These are phyloP conservation scores for Rhinatrema bivittatum DNA, from an alignment of 2,797 vertebrate species.

Conservation along the genomic window DNA sequence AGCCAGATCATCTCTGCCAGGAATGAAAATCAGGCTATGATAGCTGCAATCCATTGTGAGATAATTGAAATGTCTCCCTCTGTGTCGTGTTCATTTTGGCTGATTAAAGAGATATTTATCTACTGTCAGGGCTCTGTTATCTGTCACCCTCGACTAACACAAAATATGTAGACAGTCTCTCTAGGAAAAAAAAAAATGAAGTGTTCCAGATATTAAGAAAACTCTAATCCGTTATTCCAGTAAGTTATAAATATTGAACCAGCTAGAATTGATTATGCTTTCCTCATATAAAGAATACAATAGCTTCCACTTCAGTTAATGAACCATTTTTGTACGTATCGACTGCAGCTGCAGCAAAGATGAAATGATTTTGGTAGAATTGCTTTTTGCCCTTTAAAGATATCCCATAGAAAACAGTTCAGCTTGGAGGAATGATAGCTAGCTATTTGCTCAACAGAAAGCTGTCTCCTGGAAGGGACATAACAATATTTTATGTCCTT, in stretches of 20 bases:
- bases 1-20: conserved; percentile 65
- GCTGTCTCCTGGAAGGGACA: conserved; percentile 3
- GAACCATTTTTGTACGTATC: conserved; percentile 3
- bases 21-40: conserved; percentile 75
- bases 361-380: background rate
- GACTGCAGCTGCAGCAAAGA: background rate
- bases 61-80: conserved; percentile 97
- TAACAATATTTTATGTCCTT: conserved; percentile 15
- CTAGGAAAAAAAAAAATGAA: conserved; percentile 7
- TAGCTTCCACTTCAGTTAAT: background rate
- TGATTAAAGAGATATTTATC: conserved; percentile 84
- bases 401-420: conserved; percentile 3
- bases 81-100: conserved; percentile 79
- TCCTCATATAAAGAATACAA: background rate
- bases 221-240: conserved; percentile 10
- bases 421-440: conserved; percentile 2
- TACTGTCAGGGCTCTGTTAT: conserved; percentile 68
- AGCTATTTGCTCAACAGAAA: conserved; percentile 14
- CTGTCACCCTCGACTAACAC: conserved; percentile 34
- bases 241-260: conserved; percentile 18
- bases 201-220: conserved; percentile 37
- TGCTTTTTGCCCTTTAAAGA: conserved; percentile 1
- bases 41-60: conserved; percentile 86
- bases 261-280: background rate
- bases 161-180: conserved; percentile 34